Base-by-base conservation (phyloP, 1,140 invertebrate genomes). In the Pemphigus obesinymphae region DNA sequence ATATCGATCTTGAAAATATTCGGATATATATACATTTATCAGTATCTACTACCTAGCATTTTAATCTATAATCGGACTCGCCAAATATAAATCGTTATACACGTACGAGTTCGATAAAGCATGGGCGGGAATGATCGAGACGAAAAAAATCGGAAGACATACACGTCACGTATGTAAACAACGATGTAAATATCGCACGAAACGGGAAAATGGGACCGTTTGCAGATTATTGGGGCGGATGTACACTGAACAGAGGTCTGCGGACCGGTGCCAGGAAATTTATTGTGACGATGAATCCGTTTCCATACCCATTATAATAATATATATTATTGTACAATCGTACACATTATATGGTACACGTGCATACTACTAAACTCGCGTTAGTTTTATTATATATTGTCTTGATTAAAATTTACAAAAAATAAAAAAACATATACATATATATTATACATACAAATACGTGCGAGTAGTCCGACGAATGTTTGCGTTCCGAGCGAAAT, bases 231-330 rank as follows among this genome's bases (percentile, higher is more conserved):
- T 4, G 50, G 48, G 72, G 72, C 72, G 29, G 73, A 76, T 29
- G n/a, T 76, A 76, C 73, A 76, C 50, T 76, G 73, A 76, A 53
- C 73, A 76, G 73, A 58, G 31, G 26, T 20, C 43, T 29, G 48
- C 45, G 31, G 29, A 76, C 50, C 50, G 29, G 31, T 76, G 73
- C 73, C 73, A 76, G 73, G 3, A 58, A 70, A 34, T 76, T 58
- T 76, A 58, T 76, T 40, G 37, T 13, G 66, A 58, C 31, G 50
- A 40, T 40, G 37, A 55, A 76, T 37, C n/a, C 73, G 31, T 37
- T 20, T 53, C 20, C 8, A 23, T 26, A 17, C 17, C 26, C 8
- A 29, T 50, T 26, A n/a, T n/a, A n/a, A n/a, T n/a, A n/a, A n/a
- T n/a, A n/a, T n/a, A n/a, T n/a, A n/a, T n/a, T n/a, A n/a, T n/a